A percentile compares a stretch with the other conserved stretches of the same genome.
Evolutionary conservation across 2,797 vertebrate species (phyloP).

Genomic region (Chiroxiphia lanceolata): DNA sequence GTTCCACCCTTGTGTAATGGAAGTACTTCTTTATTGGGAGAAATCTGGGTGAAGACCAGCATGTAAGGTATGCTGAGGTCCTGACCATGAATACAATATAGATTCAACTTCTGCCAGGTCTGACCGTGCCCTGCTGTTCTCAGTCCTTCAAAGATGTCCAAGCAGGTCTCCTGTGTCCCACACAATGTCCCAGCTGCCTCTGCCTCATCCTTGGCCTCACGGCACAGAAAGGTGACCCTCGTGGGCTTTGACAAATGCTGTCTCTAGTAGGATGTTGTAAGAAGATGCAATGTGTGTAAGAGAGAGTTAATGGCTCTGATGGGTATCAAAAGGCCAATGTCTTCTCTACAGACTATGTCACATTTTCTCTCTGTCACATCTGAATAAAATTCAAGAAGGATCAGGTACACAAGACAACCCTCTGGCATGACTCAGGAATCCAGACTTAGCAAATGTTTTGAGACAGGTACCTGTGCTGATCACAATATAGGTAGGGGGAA

Average conservation of each 20-base stretch:
- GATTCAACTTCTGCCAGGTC: background rate
- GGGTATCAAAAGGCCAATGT: background rate
- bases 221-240: background rate
- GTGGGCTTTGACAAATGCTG: background rate
- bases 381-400: background rate
- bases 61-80: accelerated
- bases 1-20: background rate
- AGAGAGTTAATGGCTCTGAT: background rate
- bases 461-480: background rate
- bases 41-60: background rate
- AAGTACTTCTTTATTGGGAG: background rate
- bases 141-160: background rate
- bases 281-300: background rate
- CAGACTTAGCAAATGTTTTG: background rate
- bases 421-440: background rate
- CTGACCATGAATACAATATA: background rate
- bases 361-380: background rate
- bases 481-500: background rate
- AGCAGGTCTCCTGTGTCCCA: background rate
- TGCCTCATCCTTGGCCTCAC: background rate
- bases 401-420: background rate
- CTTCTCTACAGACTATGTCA: background rate
- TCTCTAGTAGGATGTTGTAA: background rate
- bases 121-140: background rate
- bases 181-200: background rate